Base-by-base conservation (phyloP, 2,888 invertebrate genomes). In the Drosophila anomelani region DNA sequence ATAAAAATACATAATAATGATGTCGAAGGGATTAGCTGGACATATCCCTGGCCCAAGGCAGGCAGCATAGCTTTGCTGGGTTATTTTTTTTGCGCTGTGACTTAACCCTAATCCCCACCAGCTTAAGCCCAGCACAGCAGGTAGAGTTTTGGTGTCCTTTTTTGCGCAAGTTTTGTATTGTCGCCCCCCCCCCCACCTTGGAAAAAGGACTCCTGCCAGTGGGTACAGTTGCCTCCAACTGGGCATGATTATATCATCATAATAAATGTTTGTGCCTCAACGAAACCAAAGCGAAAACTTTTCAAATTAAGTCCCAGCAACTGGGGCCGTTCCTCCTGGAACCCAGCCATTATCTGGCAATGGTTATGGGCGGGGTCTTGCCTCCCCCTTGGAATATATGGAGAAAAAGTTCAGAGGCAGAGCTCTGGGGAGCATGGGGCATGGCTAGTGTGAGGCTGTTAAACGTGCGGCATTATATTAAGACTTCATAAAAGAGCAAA, bases 401-500 rank as follows among this genome's bases (percentile, higher is more conserved):
- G 39, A 44, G 44, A 44, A 38, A 41, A 56, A 67, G 43, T 41
- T 43, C 41, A 29, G 7, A 29, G n/a, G 3, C 34, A 26, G 5
- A 26, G 23, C 44, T 15, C 44, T 1, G 44, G 44, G 54, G 29
- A 29, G 29, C 4, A 29, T 20, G 20, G 26, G 26, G 29, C 29
- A 8, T 29, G 8, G 29, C 64, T 79, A 81, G 88, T 82, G 85
- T 82, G 83, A 71, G 84, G 59, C 82, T 71, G 81, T 88, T 87
- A 87, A 88, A 88, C 78, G 80, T 82, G 83, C 82, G 79, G 85
- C 82, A 83, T 85, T 62, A 84, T 81, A 86, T 86, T 87, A 88
- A 85, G 90, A 89, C 85, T 81, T 81, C 85, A 87, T 90, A 89
- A 89, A 90, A 85, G 80, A 71, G 87, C 86, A 90, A 88, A 90